Conservation (phyloP, 1,140 invertebrate genomes). For the Hirudo medicinalis region DNA sequence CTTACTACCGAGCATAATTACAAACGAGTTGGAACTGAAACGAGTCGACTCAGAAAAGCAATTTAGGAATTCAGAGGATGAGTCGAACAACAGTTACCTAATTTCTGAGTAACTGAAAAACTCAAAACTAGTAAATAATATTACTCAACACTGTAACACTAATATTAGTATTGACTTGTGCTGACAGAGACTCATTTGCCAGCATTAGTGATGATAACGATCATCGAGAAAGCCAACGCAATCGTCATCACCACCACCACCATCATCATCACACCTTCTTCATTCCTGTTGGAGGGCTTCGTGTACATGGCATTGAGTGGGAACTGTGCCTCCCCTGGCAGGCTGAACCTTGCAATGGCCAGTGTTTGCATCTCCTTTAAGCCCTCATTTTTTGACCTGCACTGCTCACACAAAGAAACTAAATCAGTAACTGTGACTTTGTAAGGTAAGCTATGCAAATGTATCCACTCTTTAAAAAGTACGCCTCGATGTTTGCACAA, state of each 20-base stretch:
- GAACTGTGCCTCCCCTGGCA: constrained; percentile 88
- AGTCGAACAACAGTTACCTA: neutral
- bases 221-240: no score
- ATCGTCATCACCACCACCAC: constrained; percentile 10
- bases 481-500: no score
- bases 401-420: constrained; percentile 39
- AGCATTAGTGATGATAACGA: no score
- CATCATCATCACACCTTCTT: constrained; percentile 32
- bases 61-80: neutral
- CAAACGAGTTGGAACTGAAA: neutral
- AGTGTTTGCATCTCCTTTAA: constrained; percentile 89
- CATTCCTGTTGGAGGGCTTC: constrained; percentile 52
- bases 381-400: constrained; percentile 72
- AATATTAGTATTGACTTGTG: no score
- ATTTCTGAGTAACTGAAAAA: neutral
- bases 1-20: neutral
- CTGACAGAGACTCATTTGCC: no score
- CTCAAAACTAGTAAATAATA: neutral
- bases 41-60: neutral
- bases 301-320: constrained; percentile 94
- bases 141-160: no score
- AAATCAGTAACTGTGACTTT: no score
- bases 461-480: no score
- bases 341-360: constrained; percentile 85
- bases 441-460: no score